Conservation (phyloP, 2,113 vertebrate species). For the Macrotis lagotis region DNA sequence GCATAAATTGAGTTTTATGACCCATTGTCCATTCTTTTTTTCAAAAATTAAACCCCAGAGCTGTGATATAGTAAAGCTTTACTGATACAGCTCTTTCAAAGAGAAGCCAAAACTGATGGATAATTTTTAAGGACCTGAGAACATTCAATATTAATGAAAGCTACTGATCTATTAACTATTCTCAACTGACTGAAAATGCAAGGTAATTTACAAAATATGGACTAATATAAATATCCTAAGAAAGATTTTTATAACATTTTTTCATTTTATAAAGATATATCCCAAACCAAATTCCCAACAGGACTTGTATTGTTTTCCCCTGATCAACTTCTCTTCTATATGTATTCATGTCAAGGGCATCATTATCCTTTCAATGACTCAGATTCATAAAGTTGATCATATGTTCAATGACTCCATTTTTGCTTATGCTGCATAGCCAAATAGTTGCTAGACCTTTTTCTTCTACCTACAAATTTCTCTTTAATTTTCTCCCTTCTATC, state of each 20-base stretch:
- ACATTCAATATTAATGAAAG: slow-evolving; percentile 33
- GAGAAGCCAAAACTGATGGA: slow-evolving; percentile 53
- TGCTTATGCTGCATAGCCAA: background rate
- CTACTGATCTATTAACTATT: slow-evolving; percentile 34
- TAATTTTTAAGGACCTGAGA: slow-evolving; percentile 32
- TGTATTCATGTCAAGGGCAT: background rate
- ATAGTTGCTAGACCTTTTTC: background rate
- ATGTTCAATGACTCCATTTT: background rate
- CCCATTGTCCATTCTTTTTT: slow-evolving; percentile 52
- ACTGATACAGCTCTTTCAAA: slow-evolving; percentile 32
- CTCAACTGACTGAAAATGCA: slow-evolving; percentile 52
- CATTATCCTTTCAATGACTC: background rate
- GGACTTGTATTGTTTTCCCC: background rate
- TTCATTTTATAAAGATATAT: slow-evolving; percentile 45
- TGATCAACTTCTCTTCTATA: background rate
- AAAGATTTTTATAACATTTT: slow-evolving; percentile 68
- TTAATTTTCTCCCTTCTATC: background rate
- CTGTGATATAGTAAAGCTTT: slow-evolving; percentile 39
- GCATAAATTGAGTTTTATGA: slow-evolving; percentile 65
- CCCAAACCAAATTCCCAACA: background rate
- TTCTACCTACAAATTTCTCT: background rate
- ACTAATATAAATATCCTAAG: slow-evolving; percentile 60
- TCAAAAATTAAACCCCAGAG: slow-evolving; percentile 56
- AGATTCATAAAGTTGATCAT: background rate
- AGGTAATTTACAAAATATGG: slow-evolving; percentile 48